Base-by-base conservation (phyloP, 1,140 invertebrate genomes). In the Formica exsecta region DNA sequence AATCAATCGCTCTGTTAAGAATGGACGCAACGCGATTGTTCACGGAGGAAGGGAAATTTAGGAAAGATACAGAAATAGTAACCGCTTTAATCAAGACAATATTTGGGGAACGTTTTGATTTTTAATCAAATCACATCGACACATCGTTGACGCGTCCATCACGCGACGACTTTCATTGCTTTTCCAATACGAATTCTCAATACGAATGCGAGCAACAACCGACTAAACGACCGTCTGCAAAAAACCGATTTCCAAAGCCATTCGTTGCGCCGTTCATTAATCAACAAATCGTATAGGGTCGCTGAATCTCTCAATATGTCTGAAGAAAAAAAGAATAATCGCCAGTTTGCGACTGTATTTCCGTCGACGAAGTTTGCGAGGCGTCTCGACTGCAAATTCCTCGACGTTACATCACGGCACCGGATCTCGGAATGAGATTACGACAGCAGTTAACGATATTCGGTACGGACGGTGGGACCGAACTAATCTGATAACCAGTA, bases 381-480 rank as follows among this genome's bases (percentile, higher is more conserved):
- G 88, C 75, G 81, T 85, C 71, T 85, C 87, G 74, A 66, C 79
- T 80, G 51, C 88, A 80, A 75, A 87, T 90, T 83, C 84, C 86
- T 86, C 86, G 71, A 70, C 75, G 88, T 81, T 80, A 79, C 89
- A 71, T 85, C 88, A 81, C 88, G 76, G 81, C 64, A 48, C 84
- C 66, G 87, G 65, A 86, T 57, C 62, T 4, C 68, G 62, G 62
- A 91, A 92, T 71, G 73, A 87, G 87, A 91, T 91, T 91, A 91
- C 91, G 65, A 83, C 66, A 75, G 86, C 70, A 84, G 88, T 88
- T 91, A 91, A 91, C 88, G 90, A 91, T 91, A 91, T 91, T 91
- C 85, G 62, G 88, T 85, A 57, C 84, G 81, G 86, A 86, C 79
- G 77, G 87, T 59, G 87, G 87, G 90, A 88, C 88, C 84, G 62